A percentile compares a stretch with the other conserved stretches of the same genome.
These are phyloP conservation scores for Strigops habroptila DNA, from an alignment of 2,113 vertebrate genomes.

Conservation along the genomic window DNA sequence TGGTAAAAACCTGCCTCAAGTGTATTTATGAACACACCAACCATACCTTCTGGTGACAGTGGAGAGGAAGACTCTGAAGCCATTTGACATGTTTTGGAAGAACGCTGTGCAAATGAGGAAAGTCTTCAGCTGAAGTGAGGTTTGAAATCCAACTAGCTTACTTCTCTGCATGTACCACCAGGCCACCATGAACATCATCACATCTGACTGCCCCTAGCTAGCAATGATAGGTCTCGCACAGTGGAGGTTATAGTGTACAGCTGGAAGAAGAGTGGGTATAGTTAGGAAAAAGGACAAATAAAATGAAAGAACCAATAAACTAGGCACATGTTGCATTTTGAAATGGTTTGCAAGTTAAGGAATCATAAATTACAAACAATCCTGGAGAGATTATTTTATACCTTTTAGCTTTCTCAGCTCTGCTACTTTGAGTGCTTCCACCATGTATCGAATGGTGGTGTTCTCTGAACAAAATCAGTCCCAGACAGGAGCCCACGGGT, in stretches of 20 bases:
- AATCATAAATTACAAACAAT: background rate
- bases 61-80: background rate
- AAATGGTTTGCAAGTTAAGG: background rate
- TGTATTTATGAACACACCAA: background rate
- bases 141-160: background rate
- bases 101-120: background rate
- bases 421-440: background rate
- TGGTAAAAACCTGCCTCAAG: background rate
- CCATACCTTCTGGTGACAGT: background rate
- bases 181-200: background rate
- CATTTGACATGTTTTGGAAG: background rate
- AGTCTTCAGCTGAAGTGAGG: background rate
- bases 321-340: background rate
- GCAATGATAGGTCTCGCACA: background rate
- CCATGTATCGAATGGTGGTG: background rate
- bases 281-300: background rate
- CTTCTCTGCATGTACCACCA: background rate
- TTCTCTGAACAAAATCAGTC: background rate
- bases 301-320: background rate
- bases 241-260: background rate
- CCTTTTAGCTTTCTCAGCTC: background rate
- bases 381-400: background rate
- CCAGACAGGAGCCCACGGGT: rapidly evolving
- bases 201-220: background rate
- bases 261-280: background rate